Evolutionary conservation across 2,113 vertebrate genomes (phyloP), one percentile per base, ranked within the genome.

Genomic region (Marmota flaviventris): DNA sequence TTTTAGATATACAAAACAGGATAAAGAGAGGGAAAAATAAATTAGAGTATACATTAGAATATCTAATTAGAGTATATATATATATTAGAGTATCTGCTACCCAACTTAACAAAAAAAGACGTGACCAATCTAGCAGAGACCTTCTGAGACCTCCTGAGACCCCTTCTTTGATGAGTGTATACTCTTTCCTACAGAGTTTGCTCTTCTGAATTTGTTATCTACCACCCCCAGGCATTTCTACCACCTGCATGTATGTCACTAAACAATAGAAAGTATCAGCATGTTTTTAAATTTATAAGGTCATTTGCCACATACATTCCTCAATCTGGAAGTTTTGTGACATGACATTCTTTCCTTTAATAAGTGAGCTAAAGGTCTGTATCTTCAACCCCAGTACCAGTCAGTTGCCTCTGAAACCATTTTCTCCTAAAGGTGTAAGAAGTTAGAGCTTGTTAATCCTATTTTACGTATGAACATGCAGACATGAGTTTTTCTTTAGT

Each of bases 101-200:
- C 2, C 24, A 76, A 37, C 61, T 81, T 61, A 37, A 85, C 11
- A 65, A 56, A 29, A 63, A 67, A 63, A 77, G 56, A 78, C 7
- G 10, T 42, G n/a, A 27, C 12, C 39, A 53, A 11, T n/a, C 12
- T 16, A 67, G 22, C 45, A 0, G 45, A 45, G 45, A 9, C 45
- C 8, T 45, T 51, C 8, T 53, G 22, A 93, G 14, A 4, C 5
- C 34, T 45, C 45, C 37, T 11, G 17, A 58, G 32, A 20, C 8
- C 3, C 9, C 7, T 16, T 56, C 11, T 25, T 9, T 4, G 13
- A 61, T 32, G 2, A 0, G 34, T 1, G 75, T 69, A 14, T 10
- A 22, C 1, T n/a, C 61, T 77, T 12, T 89, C 12, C 56, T 39
- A 45, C 8, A 22, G 61, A 51, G 34, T 16, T 34, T 29, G 13